phyloP scores from a whole-genome alignment of 2,888 invertebrate genomes.

The Pyrocoelia pectoralis region DNA sequence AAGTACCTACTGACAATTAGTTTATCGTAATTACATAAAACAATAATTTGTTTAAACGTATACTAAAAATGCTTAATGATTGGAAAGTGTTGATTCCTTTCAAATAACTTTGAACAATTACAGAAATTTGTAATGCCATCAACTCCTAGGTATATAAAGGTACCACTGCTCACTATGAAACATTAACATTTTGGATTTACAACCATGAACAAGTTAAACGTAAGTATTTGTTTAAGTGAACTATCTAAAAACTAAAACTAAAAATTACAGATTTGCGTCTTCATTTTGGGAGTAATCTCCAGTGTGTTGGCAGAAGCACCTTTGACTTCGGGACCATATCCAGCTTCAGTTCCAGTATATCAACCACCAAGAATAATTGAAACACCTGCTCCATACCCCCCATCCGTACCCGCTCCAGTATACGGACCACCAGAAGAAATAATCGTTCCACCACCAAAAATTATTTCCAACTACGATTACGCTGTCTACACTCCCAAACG shows the following conservation, averaged over 20 bases:
- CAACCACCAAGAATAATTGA: conserved; percentile 8
- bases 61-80: neutral
- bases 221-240: conserved; percentile 3
- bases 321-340: neutral
- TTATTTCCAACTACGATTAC: conserved; percentile 13
- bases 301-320: conserved; percentile 9
- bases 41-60: neutral
- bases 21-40: too few species aligned
- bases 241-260: neutral
- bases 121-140: neutral
- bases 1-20: too few species aligned
- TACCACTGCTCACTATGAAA: neutral
- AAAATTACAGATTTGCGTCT: neutral
- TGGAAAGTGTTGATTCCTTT: conserved; percentile 6
- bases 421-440: conserved; percentile 18
- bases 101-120: conserved; percentile 10
- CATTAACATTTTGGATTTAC: conserved; percentile 3
- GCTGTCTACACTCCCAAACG: conserved; percentile 16
- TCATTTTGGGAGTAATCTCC: conserved; percentile 5
- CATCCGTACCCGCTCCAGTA: conserved; percentile 14
- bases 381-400: conserved; percentile 13
- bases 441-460: conserved; percentile 11
- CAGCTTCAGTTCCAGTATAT: conserved; percentile 12
- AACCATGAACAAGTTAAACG: conserved; percentile 9
- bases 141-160: conserved; percentile 14